These are phyloP conservation scores for Uria lomvia DNA, from an alignment of 2,113 vertebrate species.

Conservation along the genomic window DNA sequence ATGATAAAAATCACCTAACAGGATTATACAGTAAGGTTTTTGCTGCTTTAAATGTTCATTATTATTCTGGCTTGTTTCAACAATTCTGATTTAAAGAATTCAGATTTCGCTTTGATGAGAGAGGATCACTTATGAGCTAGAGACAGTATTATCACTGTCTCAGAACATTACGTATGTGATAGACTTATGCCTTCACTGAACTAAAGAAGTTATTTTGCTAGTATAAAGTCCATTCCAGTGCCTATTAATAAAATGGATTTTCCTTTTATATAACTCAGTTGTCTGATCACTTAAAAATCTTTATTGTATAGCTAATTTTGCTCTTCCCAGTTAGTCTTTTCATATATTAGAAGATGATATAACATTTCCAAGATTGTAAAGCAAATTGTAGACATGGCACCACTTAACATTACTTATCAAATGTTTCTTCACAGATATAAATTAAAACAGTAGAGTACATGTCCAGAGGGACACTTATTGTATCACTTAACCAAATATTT, in stretches of 20 bases:
- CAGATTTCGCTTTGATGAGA: neutral
- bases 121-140: neutral
- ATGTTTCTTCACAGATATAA: neutral
- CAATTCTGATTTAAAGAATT: neutral
- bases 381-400: neutral
- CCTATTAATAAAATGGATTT: neutral
- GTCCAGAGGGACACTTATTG: neutral
- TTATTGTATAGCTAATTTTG: neutral
- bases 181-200: neutral
- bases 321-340: neutral
- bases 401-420: neutral
- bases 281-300: neutral
- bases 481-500: neutral
- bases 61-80: neutral
- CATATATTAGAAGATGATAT: neutral
- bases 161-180: neutral
- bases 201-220: neutral
- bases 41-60: neutral
- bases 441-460: neutral
- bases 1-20: neutral
- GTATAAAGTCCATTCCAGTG: neutral
- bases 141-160: neutral
- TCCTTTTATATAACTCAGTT: neutral
- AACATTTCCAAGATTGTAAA: neutral
- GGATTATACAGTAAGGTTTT: neutral